Evolutionary conservation across 2,113 vertebrate genomes (phyloP).

Genomic region (Theristicus caerulescens): DNA sequence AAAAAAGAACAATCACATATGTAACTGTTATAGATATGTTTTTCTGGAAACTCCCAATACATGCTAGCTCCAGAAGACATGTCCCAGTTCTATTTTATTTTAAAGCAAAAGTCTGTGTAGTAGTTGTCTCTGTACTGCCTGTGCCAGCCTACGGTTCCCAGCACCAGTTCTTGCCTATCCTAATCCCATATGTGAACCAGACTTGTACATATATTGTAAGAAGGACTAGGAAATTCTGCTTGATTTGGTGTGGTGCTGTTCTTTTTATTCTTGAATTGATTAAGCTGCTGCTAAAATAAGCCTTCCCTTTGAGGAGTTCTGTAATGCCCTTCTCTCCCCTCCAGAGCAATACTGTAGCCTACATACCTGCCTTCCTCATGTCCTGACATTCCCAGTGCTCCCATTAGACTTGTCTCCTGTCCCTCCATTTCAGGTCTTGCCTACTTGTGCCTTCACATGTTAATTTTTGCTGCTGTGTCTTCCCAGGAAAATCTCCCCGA

Average conservation of each 20-base stretch:
- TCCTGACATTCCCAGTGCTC: background rate
- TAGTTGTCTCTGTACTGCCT: background rate
- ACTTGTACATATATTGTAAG: background rate
- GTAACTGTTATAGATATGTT: conserved; percentile 14
- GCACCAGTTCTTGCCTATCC: background rate
- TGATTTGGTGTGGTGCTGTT: background rate
- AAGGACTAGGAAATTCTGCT: background rate
- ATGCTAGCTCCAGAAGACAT: background rate
- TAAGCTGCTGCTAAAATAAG: background rate
- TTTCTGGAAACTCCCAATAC: conserved; percentile 3
- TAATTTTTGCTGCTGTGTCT: background rate
- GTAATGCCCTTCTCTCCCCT: background rate
- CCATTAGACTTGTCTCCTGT: background rate
- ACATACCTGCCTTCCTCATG: accelerated
- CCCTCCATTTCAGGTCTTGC: accelerated
- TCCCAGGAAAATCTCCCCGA: background rate
- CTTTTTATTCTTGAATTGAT: background rate
- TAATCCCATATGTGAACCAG: background rate
- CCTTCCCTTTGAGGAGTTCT: background rate
- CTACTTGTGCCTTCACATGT: background rate
- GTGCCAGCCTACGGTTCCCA: background rate
- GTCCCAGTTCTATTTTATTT: background rate
- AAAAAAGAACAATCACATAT: conserved; percentile 51
- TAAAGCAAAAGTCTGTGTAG: background rate
- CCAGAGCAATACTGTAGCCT: background rate